Percentiles rank a stretch among this genome's conserved stretches.
Evolutionary conservation across 2,888 invertebrate species (phyloP).

Genomic region (Caenorhabditis afra): DNA sequence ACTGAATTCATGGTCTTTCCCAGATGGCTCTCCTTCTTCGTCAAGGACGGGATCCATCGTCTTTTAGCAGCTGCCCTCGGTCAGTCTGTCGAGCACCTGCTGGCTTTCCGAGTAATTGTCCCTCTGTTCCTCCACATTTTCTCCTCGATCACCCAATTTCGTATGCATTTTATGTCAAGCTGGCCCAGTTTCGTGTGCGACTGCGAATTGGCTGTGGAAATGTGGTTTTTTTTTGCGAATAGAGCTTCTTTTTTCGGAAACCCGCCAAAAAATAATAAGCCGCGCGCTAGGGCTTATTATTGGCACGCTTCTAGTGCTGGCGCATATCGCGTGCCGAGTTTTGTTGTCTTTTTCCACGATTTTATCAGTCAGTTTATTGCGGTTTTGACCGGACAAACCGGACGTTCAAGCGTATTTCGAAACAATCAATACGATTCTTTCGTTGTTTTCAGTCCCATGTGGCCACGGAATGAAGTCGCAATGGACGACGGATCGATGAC

Average conservation of each 20-base stretch:
- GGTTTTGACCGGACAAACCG: neutral
- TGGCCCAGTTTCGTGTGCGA: neutral
- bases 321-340: slow-evolving; percentile 10
- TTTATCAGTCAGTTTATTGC: neutral
- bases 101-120: neutral
- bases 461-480: slow-evolving; percentile 42
- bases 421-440: neutral
- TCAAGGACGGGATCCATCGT: slow-evolving; percentile 11
- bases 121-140: no score
- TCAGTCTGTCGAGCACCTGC: slow-evolving; percentile 16
- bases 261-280: neutral
- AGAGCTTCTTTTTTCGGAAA: no score
- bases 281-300: neutral
- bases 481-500: slow-evolving; percentile 61
- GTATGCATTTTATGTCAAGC: slow-evolving; percentile 3
- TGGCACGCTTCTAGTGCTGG: neutral
- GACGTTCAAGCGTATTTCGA: neutral
- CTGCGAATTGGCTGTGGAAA: no score
- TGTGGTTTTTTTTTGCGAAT: no score
- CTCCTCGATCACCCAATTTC: neutral
- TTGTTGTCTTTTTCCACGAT: neutral
- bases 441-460: slow-evolving; percentile 31
- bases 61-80: no score
- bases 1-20: neutral
- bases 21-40: slow-evolving; percentile 22